Evolutionary conservation across 2,797 vertebrate species (phyloP), one percentile per base, ranked within the genome.

Genomic region (Pangasius krempfi): DNA sequence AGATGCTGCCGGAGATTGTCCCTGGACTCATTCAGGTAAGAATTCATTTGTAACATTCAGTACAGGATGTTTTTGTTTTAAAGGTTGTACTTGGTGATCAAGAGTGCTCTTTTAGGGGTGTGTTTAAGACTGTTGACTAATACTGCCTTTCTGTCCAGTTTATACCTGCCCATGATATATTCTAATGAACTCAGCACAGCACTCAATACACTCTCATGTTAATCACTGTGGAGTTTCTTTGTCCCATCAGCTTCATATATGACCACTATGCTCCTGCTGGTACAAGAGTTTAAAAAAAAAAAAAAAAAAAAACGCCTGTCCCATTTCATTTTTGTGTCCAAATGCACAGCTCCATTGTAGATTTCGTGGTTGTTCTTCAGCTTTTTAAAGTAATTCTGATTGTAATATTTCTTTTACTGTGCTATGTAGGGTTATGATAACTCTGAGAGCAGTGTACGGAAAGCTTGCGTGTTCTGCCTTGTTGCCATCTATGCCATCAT

Each of bases 401-500:
- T 56, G 33, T 81, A 54, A 70, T 64, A 27, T 37, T 62, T 72
- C 16, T 25, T 66, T 85, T 72, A 0, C 92, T 78, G 89, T 89
- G 4, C 73, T 84, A 6, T 64, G 70, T 94, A 99, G 98, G 98
- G 98, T 90, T 99, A 99, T 75, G 98, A 99, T 94, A 99, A 99
- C 94, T 97, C 97, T 50, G 98, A 99, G 96, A 99, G 98, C 97
- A 99, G 98, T 4, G 98, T 99, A 92, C 97, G 98, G 91, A 99
- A 99, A 95, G 97, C 98, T 7, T 99, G 98, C 52, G 98, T 99
- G 90, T 99, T 99, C 96, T 99, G 98, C 93, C 96, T 99, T 88
- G 98, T 99, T 93, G 97, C 98, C 92, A 96, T 99, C 93, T 96
- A 99, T 91, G 95, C 97, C 10, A 96, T 99, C 93, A 98, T 99